Percentiles rank a stretch among this genome's conserved stretches.
Conservation (phyloP, 2,113 vertebrate species). For the Anthoscopus minutus region DNA sequence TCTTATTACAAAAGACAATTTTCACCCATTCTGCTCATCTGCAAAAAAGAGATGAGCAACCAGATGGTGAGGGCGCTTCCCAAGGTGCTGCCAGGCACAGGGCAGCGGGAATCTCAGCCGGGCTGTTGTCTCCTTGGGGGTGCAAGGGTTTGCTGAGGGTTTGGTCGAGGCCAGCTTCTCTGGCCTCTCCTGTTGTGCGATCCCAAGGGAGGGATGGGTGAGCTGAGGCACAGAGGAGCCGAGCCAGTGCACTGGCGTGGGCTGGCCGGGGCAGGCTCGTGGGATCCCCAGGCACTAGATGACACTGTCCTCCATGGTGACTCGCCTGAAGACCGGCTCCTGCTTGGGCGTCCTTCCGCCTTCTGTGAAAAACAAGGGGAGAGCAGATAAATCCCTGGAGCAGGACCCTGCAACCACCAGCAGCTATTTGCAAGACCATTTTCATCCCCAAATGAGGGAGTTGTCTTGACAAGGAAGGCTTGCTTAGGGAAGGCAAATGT, state of each 20-base stretch:
- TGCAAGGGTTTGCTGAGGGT: neutral
- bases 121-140: neutral
- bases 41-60: neutral
- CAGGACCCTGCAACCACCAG: neutral
- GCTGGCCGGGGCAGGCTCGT: neutral
- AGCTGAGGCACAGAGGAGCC: slow-evolving; percentile 10
- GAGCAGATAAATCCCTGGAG: neutral
- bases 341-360: slow-evolving; percentile 18
- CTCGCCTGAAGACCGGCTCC: slow-evolving; percentile 52
- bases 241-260: neutral
- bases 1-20: neutral
- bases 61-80: neutral
- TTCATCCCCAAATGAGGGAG: neutral
- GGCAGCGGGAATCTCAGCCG: neutral
- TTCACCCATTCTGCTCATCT: neutral
- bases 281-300: neutral
- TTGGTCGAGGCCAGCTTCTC: neutral
- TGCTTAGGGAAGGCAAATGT: neutral
- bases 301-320: slow-evolving; percentile 64
- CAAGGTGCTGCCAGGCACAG: rapidly evolving
- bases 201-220: neutral
- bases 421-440: neutral
- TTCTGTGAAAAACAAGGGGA: slow-evolving; percentile 47
- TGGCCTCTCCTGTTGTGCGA: rapidly evolving
- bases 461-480: neutral